Percentiles rank a stretch among this genome's conserved stretches.
Evolutionary conservation across 2,113 vertebrate genomes (phyloP).

Genomic region (Lethenteron camtschaticum): DNA sequence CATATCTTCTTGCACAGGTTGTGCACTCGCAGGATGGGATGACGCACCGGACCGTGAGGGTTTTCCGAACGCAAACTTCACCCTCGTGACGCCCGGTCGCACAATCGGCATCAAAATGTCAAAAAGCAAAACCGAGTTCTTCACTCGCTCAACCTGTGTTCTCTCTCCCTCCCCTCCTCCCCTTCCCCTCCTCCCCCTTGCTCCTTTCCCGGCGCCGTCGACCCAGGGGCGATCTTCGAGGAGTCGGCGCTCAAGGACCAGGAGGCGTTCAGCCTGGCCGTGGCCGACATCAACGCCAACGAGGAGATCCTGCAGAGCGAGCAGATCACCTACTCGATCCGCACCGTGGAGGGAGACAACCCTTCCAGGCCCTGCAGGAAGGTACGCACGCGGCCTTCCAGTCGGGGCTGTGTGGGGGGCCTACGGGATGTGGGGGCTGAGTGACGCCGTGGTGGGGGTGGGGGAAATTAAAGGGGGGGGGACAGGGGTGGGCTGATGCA

Average conservation of each 20-base stretch:
- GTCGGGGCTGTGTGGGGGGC: no score
- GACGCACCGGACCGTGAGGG: no score
- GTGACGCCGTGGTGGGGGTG: no score
- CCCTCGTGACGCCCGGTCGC: no score
- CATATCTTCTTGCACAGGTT: no score
- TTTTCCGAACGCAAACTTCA: no score
- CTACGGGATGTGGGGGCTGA: no score
- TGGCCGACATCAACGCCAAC: constrained; percentile 4
- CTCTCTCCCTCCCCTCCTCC: background rate
- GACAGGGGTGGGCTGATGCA: no score
- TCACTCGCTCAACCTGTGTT: background rate
- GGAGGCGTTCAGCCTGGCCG: constrained; percentile 4
- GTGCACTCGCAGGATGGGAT: no score
- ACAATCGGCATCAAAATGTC: no score
- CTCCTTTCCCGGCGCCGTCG: background rate
- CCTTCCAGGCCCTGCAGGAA: constrained; percentile 6
- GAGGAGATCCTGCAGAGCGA: constrained; percentile 3
- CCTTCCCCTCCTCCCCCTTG: background rate
- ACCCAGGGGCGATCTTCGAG: background rate
- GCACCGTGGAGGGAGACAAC: constrained; percentile 3
- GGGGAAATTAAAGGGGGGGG: no score
- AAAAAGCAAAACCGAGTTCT: no score
- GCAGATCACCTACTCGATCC: constrained; percentile 6
- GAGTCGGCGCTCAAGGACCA: background rate
- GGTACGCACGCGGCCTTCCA: background rate